Percentiles rank a stretch among this genome's conserved stretches.
phyloP scores from a whole-genome alignment of 1,140 invertebrate genomes.

The Drosophila ambigua region DNA sequence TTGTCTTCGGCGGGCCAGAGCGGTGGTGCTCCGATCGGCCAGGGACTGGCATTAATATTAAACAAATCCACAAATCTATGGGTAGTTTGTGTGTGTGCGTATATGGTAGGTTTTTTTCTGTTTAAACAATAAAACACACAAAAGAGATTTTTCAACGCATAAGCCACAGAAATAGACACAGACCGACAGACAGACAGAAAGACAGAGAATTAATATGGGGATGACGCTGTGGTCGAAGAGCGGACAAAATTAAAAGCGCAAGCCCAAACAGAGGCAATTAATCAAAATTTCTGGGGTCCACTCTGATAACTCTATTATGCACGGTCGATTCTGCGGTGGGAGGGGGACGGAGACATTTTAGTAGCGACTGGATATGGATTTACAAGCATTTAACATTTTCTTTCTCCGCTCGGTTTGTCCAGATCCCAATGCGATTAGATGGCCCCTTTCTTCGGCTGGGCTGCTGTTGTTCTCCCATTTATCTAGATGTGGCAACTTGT shows the following conservation, averaged over 20 bases:
- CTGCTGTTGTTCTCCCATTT: slow-evolving; percentile 7
- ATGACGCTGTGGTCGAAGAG: slow-evolving; percentile 43
- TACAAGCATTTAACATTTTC: slow-evolving; percentile 73
- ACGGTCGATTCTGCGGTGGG: neutral
- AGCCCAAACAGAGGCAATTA: slow-evolving; percentile 70
- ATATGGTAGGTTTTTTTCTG: slow-evolving; percentile 14
- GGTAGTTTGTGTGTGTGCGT: slow-evolving; percentile 13
- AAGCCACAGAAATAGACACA: slow-evolving; percentile 53
- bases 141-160: slow-evolving; percentile 68
- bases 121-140: slow-evolving; percentile 66
- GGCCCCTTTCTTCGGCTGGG: slow-evolving; percentile 23
- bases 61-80: slow-evolving; percentile 59
- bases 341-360: slow-evolving; percentile 43
- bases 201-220: slow-evolving; percentile 60
- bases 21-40: neutral
- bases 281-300: slow-evolving; percentile 57
- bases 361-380: slow-evolving; percentile 72
- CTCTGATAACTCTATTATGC: slow-evolving; percentile 77
- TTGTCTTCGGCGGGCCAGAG: slow-evolving; percentile 22
- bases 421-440: slow-evolving; percentile 46
- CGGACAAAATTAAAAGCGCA: slow-evolving; percentile 73
- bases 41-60: slow-evolving; percentile 48
- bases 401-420: neutral
- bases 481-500: slow-evolving; percentile 48
- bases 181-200: too few relatives aligned